Percentiles rank a stretch among this genome's conserved stretches.
Evolutionary conservation across 1,140 invertebrate genomes (phyloP).

Genomic region (Carcinoscorpius rotundicauda): DNA sequence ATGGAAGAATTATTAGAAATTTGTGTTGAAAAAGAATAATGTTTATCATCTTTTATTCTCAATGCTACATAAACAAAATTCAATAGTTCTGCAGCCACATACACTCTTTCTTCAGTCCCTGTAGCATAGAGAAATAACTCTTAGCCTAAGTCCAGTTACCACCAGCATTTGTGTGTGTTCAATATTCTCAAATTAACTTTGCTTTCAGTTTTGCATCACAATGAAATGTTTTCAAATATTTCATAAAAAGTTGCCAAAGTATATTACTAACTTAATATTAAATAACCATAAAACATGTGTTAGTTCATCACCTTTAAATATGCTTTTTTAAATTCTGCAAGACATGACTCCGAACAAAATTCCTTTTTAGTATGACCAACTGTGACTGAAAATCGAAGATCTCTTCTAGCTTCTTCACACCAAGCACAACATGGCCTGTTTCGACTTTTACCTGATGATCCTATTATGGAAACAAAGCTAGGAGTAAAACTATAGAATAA

Average conservation of each 20-base stretch:
- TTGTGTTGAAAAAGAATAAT: no score
- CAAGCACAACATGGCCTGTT: slow-evolving; percentile 23
- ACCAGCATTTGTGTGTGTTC: no score
- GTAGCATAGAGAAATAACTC: no score
- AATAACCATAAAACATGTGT: slow-evolving; percentile 7
- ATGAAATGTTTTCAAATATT: background rate
- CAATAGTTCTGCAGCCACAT: no score
- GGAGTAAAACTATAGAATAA: no score
- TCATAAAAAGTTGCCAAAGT: background rate
- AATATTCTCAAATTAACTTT: no score
- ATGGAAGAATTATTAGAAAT: no score
- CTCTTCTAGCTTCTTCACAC: slow-evolving; percentile 20
- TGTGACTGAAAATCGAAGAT: slow-evolving; percentile 40
- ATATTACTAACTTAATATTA: background rate
- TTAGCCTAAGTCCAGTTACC: no score
- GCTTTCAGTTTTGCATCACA: no score
- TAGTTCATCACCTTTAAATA: slow-evolving; percentile 50
- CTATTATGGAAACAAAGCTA: background rate
- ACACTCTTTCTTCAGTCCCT: no score
- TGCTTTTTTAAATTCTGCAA: slow-evolving; percentile 73
- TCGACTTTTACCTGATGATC: slow-evolving; percentile 14
- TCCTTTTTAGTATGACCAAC: slow-evolving; percentile 80
- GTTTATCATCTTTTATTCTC: no score
- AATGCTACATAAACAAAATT: no score
- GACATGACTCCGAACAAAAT: slow-evolving; percentile 79